Conservation (phyloP, 2,888 invertebrate genomes). For the Cephalotes varians region DNA sequence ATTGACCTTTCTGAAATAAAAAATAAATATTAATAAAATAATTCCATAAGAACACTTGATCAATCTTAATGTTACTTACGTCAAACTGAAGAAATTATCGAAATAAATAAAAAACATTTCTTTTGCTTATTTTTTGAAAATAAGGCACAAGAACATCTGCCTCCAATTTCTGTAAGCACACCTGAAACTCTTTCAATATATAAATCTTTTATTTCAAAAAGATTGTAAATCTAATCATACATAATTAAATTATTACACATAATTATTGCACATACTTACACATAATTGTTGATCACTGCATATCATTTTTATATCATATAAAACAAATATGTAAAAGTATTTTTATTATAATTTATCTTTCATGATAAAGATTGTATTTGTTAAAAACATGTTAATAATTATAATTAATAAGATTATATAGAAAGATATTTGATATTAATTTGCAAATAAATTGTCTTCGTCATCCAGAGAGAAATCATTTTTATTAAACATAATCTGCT, state of each 20-base stretch:
- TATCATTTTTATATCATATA: neutral
- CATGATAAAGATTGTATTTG: neutral
- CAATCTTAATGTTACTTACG: constrained; percentile 13
- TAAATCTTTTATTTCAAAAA: neutral
- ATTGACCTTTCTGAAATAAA: constrained; percentile 61
- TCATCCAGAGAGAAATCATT: neutral
- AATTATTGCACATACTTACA: constrained; percentile 36
- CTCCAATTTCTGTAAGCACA: neutral
- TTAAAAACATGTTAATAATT: neutral
- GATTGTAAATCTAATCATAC: neutral
- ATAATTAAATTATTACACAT: constrained; percentile 22
- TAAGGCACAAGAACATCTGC: neutral
- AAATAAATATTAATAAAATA: constrained; percentile 32
- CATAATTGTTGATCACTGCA: neutral
- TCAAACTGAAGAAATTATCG: neutral
- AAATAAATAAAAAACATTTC: neutral
- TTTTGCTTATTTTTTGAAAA: constrained; percentile 1
- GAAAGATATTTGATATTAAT: neutral
- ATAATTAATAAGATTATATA: neutral
- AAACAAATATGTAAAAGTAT: neutral
- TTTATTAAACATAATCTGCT: constrained; percentile 29
- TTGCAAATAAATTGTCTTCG: constrained; percentile 3
- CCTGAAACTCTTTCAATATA: neutral
- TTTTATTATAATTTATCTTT: neutral
- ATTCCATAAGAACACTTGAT: neutral